Conservation (phyloP, 2,113 vertebrate species). For the Balaenoptera acutorostrata region DNA sequence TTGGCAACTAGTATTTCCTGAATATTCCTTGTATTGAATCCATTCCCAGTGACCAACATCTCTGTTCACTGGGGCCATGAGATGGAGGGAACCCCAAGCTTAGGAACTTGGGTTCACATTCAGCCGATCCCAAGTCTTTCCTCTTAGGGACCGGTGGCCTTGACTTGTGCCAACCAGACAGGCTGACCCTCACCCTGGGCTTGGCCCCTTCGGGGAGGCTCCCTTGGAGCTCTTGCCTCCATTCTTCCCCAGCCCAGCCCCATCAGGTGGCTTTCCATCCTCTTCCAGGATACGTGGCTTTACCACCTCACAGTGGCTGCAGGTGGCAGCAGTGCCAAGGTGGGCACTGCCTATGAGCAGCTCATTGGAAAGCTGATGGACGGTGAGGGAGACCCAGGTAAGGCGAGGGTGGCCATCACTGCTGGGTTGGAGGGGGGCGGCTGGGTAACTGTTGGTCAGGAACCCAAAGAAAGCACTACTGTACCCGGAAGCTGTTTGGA, state of each 20-base stretch:
- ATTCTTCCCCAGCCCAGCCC: neutral
- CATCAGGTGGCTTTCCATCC: neutral
- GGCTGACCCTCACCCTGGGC: neutral
- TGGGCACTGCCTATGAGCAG: conserved; percentile 96
- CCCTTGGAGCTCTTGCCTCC: neutral
- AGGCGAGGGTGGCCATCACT: conserved; percentile 42
- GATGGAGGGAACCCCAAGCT: neutral
- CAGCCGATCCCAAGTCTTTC: neutral
- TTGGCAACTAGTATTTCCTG: neutral
- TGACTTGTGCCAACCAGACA: neutral
- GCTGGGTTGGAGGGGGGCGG: neutral
- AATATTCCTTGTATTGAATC: neutral
- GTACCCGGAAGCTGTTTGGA: neutral
- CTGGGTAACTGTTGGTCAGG: neutral
- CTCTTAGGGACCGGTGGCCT: neutral
- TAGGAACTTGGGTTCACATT: neutral
- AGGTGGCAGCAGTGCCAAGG: conserved; percentile 85
- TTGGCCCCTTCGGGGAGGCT: neutral
- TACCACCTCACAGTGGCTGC: conserved; percentile 95
- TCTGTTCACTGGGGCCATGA: neutral
- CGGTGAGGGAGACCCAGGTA: conserved; percentile 89
- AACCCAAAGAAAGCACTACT: neutral
- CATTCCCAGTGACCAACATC: neutral
- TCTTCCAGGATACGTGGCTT: conserved; percentile 90
- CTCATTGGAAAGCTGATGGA: conserved; percentile 92